Evolutionary conservation across 2,113 vertebrate species (phyloP).

Genomic region (Pomatorhinus ruficollis): DNA sequence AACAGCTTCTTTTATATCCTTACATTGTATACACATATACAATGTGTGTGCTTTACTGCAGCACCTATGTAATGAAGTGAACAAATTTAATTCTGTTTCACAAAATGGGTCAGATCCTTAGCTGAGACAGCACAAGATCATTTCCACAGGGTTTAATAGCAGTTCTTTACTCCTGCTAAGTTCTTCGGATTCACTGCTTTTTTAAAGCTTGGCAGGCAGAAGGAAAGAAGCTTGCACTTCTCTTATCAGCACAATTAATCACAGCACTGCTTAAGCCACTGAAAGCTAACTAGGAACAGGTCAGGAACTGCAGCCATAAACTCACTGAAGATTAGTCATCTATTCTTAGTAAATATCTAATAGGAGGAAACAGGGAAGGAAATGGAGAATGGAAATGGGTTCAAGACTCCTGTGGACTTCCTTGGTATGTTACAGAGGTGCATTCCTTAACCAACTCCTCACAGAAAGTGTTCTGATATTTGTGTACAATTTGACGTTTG

Average conservation of each 20-base stretch:
- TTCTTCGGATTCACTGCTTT: neutral
- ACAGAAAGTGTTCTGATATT: neutral
- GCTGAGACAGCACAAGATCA: neutral
- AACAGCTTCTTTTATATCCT: neutral
- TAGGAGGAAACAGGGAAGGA: slow-evolving; percentile 1
- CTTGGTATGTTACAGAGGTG: neutral
- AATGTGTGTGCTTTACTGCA: neutral
- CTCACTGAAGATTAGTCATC: neutral
- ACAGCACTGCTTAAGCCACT: neutral
- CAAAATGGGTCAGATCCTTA: neutral
- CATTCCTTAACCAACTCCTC: neutral
- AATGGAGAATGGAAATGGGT: slow-evolving; percentile 4
- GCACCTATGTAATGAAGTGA: neutral
- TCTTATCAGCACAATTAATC: slow-evolving; percentile 36
- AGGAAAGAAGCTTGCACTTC: slow-evolving; percentile 5
- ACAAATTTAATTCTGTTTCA: neutral
- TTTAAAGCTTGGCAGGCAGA: neutral
- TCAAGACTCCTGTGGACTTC: neutral
- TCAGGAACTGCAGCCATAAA: slow-evolving; percentile 3
- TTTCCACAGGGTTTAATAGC: neutral
- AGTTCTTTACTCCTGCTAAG: neutral
- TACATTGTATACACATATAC: neutral
- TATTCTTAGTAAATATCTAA: neutral
- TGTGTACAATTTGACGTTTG: neutral
- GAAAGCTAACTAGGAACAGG: neutral